A percentile compares a stretch with the other conserved stretches of the same genome.
Conservation (phyloP, 2,113 vertebrate species). For the Burhinus bistriatus region DNA sequence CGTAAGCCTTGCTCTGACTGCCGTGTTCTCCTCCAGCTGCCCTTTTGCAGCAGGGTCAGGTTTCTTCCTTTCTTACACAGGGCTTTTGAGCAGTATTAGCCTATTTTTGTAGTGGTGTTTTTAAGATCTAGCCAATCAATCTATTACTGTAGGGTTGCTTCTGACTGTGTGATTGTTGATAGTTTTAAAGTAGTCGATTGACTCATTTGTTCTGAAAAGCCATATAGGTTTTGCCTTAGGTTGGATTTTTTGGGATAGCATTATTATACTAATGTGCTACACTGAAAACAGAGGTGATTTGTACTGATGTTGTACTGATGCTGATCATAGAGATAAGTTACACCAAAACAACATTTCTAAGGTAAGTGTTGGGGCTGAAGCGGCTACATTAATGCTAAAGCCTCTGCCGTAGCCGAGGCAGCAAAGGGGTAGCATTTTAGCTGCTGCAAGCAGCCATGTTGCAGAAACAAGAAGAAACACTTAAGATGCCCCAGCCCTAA, state of each 20-base stretch:
- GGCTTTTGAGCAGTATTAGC: neutral
- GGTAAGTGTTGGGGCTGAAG: neutral
- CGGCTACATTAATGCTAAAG: neutral
- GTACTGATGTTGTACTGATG: neutral
- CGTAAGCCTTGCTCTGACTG: neutral
- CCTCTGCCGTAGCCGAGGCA: neutral
- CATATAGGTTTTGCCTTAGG: neutral
- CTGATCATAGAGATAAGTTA: neutral
- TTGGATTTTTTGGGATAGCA: accelerated
- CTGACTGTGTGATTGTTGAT: neutral
- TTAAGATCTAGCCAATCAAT: neutral
- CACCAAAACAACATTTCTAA: neutral
- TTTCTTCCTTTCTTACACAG: neutral
- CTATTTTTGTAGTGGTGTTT: neutral
- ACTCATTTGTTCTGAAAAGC: neutral
- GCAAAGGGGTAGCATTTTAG: neutral
- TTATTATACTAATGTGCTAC: neutral
- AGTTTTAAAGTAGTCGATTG: accelerated
- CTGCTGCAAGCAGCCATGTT: neutral
- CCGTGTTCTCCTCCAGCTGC: accelerated
- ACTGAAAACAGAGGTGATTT: neutral
- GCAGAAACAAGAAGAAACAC: neutral
- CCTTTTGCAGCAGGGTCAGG: neutral
- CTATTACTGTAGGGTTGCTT: neutral
- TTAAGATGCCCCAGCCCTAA: neutral